Evolutionary conservation across 2,888 invertebrate genomes (phyloP).

Genomic region (Chrysotoxum bicinctum): DNA sequence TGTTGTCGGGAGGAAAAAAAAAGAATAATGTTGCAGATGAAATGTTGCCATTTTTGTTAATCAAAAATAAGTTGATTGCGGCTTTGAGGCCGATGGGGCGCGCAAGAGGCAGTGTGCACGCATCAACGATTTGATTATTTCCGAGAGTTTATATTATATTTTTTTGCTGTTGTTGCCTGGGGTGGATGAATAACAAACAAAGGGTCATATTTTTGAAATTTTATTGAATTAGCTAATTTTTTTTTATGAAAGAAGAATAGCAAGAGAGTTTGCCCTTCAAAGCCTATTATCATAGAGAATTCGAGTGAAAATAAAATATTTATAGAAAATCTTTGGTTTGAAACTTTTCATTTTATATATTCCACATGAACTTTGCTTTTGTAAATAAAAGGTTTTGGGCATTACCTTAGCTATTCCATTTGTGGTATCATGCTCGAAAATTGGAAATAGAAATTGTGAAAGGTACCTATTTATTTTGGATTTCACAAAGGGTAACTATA

Average conservation of each 20-base stretch:
- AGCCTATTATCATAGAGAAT: too few species aligned
- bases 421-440: too few species aligned
- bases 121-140: constrained; percentile 36
- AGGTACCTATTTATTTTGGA: too few species aligned
- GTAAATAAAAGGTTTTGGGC: too few species aligned
- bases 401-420: too few species aligned
- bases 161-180: neutral
- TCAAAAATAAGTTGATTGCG: constrained; percentile 59
- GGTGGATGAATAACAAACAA: constrained; percentile 1
- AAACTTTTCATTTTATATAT: too few species aligned
- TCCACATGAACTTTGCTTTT: too few species aligned
- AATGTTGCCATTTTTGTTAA: constrained; percentile 47
- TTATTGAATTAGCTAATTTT: constrained; percentile 30
- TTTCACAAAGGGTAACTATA: too few species aligned
- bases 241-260: neutral
- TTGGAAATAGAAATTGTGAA: too few species aligned
- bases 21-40: constrained; percentile 48
- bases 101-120: neutral
- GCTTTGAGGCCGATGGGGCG: neutral
- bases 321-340: too few species aligned
- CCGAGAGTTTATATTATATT: constrained; percentile 21
- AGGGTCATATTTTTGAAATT: constrained; percentile 11
- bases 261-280: neutral
- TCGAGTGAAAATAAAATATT: too few species aligned
- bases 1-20: constrained; percentile 9